Evolutionary conservation across 2,888 invertebrate genomes (phyloP).

Genomic region (Acleris laterana): DNA sequence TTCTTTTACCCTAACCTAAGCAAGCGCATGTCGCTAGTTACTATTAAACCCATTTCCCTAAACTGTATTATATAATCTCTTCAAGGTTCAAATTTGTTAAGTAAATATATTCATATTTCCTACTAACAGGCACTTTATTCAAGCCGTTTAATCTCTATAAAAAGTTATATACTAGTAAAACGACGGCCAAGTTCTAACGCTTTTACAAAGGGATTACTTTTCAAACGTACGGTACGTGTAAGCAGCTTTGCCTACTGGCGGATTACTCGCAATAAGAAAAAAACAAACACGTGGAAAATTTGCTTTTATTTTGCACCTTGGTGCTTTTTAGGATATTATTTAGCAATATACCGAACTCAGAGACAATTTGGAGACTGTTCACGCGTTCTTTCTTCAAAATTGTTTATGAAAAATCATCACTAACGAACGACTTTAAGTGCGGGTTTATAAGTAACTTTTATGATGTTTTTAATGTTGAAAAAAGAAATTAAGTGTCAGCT

Average conservation of each 20-base stretch:
- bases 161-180: slow-evolving; percentile 30
- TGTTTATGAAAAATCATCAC: too few relatives aligned
- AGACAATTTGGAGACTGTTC: neutral
- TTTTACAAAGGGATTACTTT: slow-evolving; percentile 54
- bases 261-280: slow-evolving; percentile 57
- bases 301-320: slow-evolving; percentile 23
- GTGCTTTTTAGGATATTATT: neutral
- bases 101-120: slow-evolving; percentile 27
- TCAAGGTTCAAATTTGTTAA: slow-evolving; percentile 21
- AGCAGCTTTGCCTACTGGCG: slow-evolving; percentile 57
- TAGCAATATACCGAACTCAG: neutral
- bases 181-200: slow-evolving; percentile 30
- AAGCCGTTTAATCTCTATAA: slow-evolving; percentile 34
- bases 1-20: too few relatives aligned
- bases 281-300: slow-evolving; percentile 26
- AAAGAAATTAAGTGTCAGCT: too few relatives aligned
- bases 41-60: neutral
- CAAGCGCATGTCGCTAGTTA: too few relatives aligned
- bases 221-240: slow-evolving; percentile 61
- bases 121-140: slow-evolving; percentile 33
- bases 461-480: too few relatives aligned
- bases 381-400: too few relatives aligned
- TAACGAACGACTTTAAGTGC: too few relatives aligned
- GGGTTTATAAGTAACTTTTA: too few relatives aligned
- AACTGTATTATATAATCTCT: slow-evolving; percentile 10